Conservation (phyloP, 1,140 invertebrate species). For the Anastrepha obliqua region DNA sequence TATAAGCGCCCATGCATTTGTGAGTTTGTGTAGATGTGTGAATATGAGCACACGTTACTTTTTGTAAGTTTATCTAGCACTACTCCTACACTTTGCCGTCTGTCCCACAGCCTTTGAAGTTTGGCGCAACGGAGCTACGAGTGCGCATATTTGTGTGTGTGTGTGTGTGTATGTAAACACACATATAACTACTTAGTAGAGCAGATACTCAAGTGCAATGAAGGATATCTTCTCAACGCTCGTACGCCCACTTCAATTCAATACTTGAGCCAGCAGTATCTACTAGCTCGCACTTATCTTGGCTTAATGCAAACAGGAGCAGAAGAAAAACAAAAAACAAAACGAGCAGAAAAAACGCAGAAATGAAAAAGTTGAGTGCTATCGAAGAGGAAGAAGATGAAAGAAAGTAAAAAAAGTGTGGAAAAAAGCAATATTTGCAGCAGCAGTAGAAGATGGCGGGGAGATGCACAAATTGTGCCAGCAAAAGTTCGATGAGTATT, state of each 20-base stretch:
- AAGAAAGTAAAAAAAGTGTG: slow-evolving; percentile 17
- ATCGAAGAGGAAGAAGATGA: slow-evolving; percentile 17
- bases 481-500: not conserved
- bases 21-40: not conserved
- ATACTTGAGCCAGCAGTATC: slow-evolving; percentile 61
- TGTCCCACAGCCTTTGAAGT: not conserved
- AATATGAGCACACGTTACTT: not conserved
- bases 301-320: slow-evolving; percentile 60
- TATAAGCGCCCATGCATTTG: not conserved
- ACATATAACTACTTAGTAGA: not conserved
- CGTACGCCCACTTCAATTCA: slow-evolving; percentile 20
- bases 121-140: not conserved
- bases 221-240: slow-evolving; percentile 31
- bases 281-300: slow-evolving; percentile 61
- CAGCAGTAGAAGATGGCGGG: too few species aligned
- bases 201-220: slow-evolving; percentile 30
- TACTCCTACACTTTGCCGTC: not conserved
- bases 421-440: not conserved
- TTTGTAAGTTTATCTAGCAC: not conserved
- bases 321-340: not conserved
- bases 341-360: slow-evolving; percentile 68
- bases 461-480: slow-evolving; percentile 16
- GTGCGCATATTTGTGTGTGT: not conserved
- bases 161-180: not conserved
- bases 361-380: slow-evolving; percentile 68